Base-by-base conservation (phyloP, 2,113 vertebrate genomes). In the Natator depressus region DNA sequence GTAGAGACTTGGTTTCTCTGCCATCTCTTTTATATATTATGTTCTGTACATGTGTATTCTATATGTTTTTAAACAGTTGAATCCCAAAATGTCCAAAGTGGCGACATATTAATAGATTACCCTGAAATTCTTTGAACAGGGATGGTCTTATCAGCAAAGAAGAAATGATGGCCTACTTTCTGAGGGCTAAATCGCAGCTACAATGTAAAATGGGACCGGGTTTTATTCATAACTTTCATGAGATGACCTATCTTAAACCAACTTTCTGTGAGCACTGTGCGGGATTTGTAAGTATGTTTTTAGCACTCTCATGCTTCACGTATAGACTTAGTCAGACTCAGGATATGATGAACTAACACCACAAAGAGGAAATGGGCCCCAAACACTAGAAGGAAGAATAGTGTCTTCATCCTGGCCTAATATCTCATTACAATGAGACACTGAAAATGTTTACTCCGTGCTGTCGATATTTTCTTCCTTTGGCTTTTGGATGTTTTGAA, bases 191-290 rank as follows among this genome's bases (percentile, higher is more conserved):
- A 98, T 99, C 99, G 4, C 98, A 99, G 84, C 98, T 99, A 49
- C 99, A 99, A 96, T 99, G 99, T 96, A 99, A 99, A 98, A 99
- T 99, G 99, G 99, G 99, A 75, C 99, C 99, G 4, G 99, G 99
- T n/a, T 99, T 99, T 96, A 97, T 99, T 92, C 99, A 99, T 88
- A 99, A 98, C 94, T 99, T 99, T 95, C 99, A 99, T 95, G 99
- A 99, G 98, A 99, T 99, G 99, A 99, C 99, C 1, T 99, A 99
- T 97, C 98, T 99, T 95, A 99, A 99, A 94, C 99, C 99, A 94
- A 99, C 99, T 59, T 99, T 99, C 98, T 99, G 99, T 0, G 99
- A 99, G 97, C 99, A 99, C 93, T 99, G 99, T 95, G 99, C 99
- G 53, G 99, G 99, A 98, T 99, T 99, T 98, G 99, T 99, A 98